phyloP scores from a whole-genome alignment of 2,888 invertebrate genomes.

The Syrphus vitripennis region DNA sequence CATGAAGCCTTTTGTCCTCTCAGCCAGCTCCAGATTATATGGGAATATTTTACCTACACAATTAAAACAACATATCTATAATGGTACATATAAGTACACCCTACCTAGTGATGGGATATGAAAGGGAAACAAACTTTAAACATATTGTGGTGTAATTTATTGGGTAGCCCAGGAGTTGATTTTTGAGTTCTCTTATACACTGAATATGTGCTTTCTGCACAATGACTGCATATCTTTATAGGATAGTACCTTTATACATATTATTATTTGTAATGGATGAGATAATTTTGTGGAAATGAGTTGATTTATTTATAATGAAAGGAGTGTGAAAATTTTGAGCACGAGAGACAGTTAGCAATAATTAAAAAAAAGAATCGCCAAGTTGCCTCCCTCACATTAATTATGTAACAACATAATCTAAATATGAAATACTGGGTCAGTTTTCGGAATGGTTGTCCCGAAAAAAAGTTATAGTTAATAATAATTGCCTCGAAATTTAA shows the following conservation, averaged over 20 bases:
- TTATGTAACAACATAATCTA: constrained; percentile 22
- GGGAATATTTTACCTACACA: constrained; percentile 8
- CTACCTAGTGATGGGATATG: background rate
- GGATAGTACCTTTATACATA: background rate
- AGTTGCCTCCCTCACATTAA: constrained; percentile 26
- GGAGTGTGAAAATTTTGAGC: constrained; percentile 5
- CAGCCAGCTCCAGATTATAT: background rate
- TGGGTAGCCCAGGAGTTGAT: constrained; percentile 61
- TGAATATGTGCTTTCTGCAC: background rate
- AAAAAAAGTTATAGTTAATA: too few relatives aligned
- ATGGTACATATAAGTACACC: background rate
- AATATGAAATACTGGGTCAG: constrained; percentile 52
- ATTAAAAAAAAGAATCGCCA: constrained; percentile 12
- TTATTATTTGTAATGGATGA: constrained; percentile 59
- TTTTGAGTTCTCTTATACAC: constrained; percentile 33
- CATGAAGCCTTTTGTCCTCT: constrained; percentile 48
- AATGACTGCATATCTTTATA: too few relatives aligned
- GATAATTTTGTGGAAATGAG: constrained; percentile 60
- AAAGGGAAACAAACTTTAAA: background rate
- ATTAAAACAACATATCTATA: background rate
- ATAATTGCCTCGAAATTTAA: too few relatives aligned
- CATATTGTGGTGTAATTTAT: constrained; percentile 60
- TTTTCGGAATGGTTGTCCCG: background rate
- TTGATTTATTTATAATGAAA: constrained; percentile 57
- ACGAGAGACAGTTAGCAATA: constrained; percentile 26